Conservation (phyloP, 2,113 vertebrate genomes). For the Mus spicilegus region DNA sequence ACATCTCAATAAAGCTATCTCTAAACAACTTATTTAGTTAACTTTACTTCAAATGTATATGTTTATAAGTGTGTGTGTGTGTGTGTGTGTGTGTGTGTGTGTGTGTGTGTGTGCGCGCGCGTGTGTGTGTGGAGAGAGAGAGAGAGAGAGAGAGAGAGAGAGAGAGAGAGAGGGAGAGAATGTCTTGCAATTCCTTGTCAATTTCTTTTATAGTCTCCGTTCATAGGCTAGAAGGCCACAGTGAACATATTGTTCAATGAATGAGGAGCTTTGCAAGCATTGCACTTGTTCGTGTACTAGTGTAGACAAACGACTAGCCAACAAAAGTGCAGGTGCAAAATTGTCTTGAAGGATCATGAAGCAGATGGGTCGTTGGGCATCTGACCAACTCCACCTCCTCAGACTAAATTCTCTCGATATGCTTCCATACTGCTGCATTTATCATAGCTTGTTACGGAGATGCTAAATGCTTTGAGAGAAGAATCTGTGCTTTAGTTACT, state of each 20-base stretch:
- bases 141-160: not conserved
- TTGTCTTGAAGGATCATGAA: slow-evolving; percentile 16
- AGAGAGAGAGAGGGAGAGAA: not conserved
- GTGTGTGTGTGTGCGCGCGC: too few relatives aligned
- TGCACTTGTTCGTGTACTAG: not conserved
- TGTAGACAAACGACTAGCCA: not conserved
- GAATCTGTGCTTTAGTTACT: not conserved
- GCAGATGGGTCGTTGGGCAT: not conserved
- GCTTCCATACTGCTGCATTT: not conserved
- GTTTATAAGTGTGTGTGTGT: too few relatives aligned
- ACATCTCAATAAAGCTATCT: not conserved
- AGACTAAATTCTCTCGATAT: not conserved
- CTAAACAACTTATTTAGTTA: not conserved
- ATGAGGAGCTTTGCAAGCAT: not conserved
- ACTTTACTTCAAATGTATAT: not conserved
- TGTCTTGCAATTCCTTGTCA: not conserved
- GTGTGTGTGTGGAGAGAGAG: not conserved
- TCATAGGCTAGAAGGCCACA: not conserved
- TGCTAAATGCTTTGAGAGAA: not conserved
- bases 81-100: too few relatives aligned
- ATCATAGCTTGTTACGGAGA: not conserved
- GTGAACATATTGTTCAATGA: not conserved
- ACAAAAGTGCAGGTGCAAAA: not conserved
- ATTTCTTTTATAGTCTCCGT: not conserved
- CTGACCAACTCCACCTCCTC: not conserved